Evolutionary conservation across 2,797 vertebrate genomes (phyloP).

Genomic region (Pelobates cultripes): DNA sequence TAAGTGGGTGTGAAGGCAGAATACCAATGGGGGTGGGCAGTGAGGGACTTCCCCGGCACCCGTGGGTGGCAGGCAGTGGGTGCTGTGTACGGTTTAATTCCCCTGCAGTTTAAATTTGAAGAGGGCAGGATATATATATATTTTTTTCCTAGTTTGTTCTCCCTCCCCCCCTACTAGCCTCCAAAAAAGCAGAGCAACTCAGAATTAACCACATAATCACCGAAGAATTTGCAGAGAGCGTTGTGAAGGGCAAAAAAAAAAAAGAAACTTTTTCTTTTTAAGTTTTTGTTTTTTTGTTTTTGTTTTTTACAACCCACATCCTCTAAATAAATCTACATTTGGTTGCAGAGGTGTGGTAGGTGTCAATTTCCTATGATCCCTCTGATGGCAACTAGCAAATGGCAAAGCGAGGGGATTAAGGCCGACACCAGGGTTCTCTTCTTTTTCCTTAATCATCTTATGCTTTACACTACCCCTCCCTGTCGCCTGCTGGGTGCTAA

Average conservation of each 20-base stretch:
- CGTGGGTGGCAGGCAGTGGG: constrained; percentile 26
- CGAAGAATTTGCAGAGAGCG: neutral
- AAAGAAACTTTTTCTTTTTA: neutral
- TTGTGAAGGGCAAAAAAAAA: neutral
- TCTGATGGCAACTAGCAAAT: neutral
- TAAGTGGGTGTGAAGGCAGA: constrained; percentile 54
- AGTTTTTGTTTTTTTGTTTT: neutral
- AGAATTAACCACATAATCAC: neutral
- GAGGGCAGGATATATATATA: constrained; percentile 13
- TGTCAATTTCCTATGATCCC: neutral
- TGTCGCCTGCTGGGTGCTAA: neutral
- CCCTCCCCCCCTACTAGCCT: constrained; percentile 37
- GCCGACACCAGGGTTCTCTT: no score
- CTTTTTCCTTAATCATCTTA: no score
- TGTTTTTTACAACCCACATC: neutral
- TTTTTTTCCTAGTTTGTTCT: neutral
- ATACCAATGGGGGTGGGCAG: neutral
- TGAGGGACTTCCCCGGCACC: constrained; percentile 17
- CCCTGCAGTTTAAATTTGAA: constrained; percentile 37
- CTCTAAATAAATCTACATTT: neutral
- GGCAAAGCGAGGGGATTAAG: neutral
- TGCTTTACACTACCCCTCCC: neutral
- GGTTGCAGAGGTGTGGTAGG: neutral
- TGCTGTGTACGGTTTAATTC: constrained; percentile 8
- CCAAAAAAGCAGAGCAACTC: constrained; percentile 57